Base-by-base conservation (phyloP, 2,888 invertebrate genomes). In the Drosophila testacea region DNA sequence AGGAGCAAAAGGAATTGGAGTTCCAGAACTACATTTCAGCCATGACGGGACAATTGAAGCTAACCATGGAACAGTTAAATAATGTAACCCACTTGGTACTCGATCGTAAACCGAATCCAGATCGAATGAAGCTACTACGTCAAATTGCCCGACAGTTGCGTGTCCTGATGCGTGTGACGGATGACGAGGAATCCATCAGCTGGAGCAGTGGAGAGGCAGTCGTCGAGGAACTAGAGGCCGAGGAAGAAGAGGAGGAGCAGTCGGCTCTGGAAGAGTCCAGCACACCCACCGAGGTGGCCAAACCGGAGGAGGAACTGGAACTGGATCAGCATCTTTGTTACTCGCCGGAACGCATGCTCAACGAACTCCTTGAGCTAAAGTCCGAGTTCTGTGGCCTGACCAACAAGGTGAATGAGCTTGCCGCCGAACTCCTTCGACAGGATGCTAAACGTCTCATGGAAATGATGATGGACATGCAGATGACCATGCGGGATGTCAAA, bases 371-470 rank as follows among this genome's bases (percentile, higher is more conserved):
- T n/a, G 83, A 90, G 5, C 70, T 91, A 0, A 91, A 92, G 55
- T 69, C 87, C 0, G 84, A 91, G 16, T 81, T 91, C 27, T 90
- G 91, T 61, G 42, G 66, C 1, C 69, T 91, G 0, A 82, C 81
- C 38, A 91, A 91, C 57, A 91, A 89, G 69, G 80, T 91, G 1
- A 91, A 91, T 55, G 90, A 90, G 3, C 46, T 91, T 16, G 69
- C 89, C 0, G 87, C 88, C 1, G 79, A 74, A 4, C 54, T 91
- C 4, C 54, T 90, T 0, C 74, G 82, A 34, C 89, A 90, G 48
- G 91, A 91, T 32, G 77, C 81, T 1, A 83, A 88, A 54, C 78
- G 77, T 0, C 60, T 87, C 0, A 62, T 81, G 67, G 63, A 69
- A 0, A 66, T 79, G 52, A 71, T 91, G 59, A 42, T 39, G 7